Evolutionary conservation across 2,113 vertebrate species (phyloP).

Genomic region (Bubo bubo): DNA sequence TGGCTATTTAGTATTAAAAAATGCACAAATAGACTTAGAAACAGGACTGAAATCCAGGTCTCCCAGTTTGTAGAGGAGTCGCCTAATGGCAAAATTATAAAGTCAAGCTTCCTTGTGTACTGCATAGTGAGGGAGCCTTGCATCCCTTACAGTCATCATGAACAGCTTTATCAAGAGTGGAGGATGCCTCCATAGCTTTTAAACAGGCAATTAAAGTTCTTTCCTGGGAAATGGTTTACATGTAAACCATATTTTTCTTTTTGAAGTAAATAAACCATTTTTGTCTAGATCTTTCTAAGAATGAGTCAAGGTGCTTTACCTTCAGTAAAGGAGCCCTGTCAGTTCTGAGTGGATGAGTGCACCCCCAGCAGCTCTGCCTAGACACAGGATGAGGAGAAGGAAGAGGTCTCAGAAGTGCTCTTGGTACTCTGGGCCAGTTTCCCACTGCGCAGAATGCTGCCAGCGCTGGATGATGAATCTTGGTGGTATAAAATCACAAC

Average conservation of each 20-base stretch:
- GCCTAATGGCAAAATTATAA: neutral
- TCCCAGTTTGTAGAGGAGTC: neutral
- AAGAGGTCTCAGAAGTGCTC: neutral
- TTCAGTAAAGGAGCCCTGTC: neutral
- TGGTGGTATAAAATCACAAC: neutral
- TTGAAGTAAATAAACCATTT: neutral
- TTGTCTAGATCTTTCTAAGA: neutral
- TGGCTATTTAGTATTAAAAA: neutral
- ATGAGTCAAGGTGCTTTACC: neutral
- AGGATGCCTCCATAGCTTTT: neutral
- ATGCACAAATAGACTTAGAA: neutral
- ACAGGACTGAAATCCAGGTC: neutral
- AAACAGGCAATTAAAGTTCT: neutral
- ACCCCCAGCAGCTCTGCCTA: neutral
- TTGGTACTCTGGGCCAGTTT: neutral
- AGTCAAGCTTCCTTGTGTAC: neutral
- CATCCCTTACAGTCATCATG: neutral
- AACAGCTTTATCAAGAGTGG: neutral
- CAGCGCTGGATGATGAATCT: neutral
- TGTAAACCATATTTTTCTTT: neutral
- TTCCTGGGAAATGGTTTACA: neutral
- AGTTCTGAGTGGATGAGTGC: neutral
- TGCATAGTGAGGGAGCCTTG: neutral
- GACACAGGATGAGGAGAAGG: neutral
- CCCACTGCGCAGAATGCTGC: fast-evolving